Conservation (phyloP, 2,888 invertebrate genomes). For the Cantharis rufa region DNA sequence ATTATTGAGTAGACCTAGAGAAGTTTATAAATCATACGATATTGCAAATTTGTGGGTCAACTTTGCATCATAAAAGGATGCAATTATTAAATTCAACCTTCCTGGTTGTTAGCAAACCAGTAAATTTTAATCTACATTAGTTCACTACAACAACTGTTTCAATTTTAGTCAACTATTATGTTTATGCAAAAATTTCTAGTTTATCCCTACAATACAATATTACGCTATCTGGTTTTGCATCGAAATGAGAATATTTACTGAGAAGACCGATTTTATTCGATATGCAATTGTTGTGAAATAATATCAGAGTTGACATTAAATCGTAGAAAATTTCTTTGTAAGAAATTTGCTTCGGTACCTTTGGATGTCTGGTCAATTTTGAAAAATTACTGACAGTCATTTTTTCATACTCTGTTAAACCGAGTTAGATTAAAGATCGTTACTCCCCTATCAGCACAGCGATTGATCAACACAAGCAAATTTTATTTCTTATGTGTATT, state of each 20-base stretch:
- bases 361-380: no score
- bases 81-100: not conserved
- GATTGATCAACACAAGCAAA: no score
- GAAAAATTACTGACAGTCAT: no score
- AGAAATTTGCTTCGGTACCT: no score
- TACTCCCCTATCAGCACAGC: no score
- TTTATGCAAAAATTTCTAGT: not conserved
- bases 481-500: no score
- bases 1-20: slow-evolving; percentile 7
- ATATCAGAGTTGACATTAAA: no score
- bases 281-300: no score
- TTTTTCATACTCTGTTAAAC: no score
- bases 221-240: not conserved
- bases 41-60: slow-evolving; percentile 30
- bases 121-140: not conserved
- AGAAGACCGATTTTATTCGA: no score
- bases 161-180: not conserved
- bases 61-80: not conserved
- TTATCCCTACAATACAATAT: not conserved
- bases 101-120: not conserved
- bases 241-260: not conserved
- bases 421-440: no score
- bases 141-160: not conserved
- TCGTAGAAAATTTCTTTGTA: no score
- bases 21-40: slow-evolving; percentile 22